A percentile compares a stretch with the other conserved stretches of the same genome.
These are phyloP conservation scores for Taenaris catops DNA, from an alignment of 2,888 invertebrate species.

Conservation along the genomic window DNA sequence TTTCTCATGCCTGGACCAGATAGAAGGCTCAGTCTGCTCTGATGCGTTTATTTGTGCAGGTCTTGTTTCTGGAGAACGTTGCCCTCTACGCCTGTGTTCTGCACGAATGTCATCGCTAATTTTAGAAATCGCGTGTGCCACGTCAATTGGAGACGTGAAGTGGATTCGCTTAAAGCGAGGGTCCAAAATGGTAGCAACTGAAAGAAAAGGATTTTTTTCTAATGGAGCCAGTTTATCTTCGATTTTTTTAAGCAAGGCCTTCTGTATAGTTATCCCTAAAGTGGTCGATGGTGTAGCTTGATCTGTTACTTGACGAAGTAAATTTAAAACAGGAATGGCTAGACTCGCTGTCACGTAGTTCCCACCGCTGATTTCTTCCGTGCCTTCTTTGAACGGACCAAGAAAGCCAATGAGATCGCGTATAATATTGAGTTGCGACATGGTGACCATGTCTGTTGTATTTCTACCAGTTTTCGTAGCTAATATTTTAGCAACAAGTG, in stretches of 20 bases:
- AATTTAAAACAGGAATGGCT: constrained; percentile 26
- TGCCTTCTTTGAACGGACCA: constrained; percentile 24
- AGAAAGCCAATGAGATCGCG: constrained; percentile 11
- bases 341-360: constrained; percentile 25
- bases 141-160: no score
- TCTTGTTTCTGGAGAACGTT: constrained; percentile 2
- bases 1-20: no score
- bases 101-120: constrained; percentile 12
- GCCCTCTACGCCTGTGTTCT: constrained; percentile 13
- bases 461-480: no score
- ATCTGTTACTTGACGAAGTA: constrained; percentile 8
- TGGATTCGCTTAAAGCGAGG: constrained; percentile 28
- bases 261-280: constrained; percentile 23
- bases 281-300: constrained; percentile 20
- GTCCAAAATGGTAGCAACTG: constrained; percentile 26
- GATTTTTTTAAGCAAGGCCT: constrained; percentile 20
- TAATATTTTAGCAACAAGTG: no score
- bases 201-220: constrained; percentile 20
- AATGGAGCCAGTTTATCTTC: constrained; percentile 20
- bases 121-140: no score
- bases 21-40: no score
- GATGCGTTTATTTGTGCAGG: no score
- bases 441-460: no score
- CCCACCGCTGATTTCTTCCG: constrained; percentile 25
- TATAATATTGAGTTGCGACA: constrained; percentile 9